A percentile compares a stretch with the other conserved stretches of the same genome.
These are phyloP conservation scores for Oreotragus oreotragus DNA, from an alignment of 2,113 vertebrate species.

Conservation along the genomic window DNA sequence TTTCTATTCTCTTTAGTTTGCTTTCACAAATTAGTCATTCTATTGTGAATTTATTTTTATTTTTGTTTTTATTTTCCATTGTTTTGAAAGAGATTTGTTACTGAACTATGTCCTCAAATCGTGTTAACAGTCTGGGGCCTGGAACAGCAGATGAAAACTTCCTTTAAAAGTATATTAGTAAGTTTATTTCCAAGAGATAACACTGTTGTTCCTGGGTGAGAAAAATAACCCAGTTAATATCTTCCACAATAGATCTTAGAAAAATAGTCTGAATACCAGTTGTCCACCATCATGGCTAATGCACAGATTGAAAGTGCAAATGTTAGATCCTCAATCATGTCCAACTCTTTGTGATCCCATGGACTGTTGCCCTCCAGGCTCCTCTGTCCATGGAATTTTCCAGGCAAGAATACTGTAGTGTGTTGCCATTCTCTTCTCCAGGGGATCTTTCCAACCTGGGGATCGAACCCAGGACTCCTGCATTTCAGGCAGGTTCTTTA, in stretches of 20 bases:
- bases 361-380: background rate
- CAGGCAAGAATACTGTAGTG: background rate
- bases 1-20: background rate
- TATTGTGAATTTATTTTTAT: background rate
- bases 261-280: background rate
- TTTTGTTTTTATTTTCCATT: slow-evolving; percentile 1
- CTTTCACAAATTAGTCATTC: background rate
- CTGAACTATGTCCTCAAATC: background rate
- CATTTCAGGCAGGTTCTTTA: background rate
- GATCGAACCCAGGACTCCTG: background rate
- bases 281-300: background rate
- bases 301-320: background rate
- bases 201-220: background rate
- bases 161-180: background rate
- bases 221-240: background rate
- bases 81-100: background rate
- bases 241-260: background rate
- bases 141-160: background rate
- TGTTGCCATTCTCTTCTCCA: background rate
- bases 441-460: background rate
- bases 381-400: background rate
- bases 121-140: background rate
- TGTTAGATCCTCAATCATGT: background rate
- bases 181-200: background rate
- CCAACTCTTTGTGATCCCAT: background rate